phyloP scores from a whole-genome alignment of 1,140 invertebrate species.

The Temnothorax nylanderi region DNA sequence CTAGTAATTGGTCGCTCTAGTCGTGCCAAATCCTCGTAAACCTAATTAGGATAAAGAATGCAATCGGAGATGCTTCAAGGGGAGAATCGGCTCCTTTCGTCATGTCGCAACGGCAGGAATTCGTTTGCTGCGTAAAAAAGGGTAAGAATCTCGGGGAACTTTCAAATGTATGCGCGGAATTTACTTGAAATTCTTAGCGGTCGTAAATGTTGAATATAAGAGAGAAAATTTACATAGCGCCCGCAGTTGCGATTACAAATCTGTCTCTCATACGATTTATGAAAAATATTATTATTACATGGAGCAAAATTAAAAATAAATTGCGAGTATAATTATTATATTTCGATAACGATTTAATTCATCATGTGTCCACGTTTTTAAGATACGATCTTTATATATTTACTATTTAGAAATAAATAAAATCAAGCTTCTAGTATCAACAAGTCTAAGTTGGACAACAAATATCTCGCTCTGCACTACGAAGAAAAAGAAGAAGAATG shows the following conservation, averaged over 20 bases:
- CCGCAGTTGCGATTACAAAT: background rate
- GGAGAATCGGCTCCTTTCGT: constrained; percentile 41
- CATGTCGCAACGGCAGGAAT: background rate
- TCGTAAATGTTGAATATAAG: background rate
- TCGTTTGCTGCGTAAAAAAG: background rate
- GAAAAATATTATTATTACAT: background rate
- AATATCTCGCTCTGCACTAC: too few relatives aligned
- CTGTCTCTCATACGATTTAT: background rate
- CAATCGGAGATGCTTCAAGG: constrained; percentile 72
- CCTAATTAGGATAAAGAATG: constrained; percentile 82
- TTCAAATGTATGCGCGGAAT: background rate
- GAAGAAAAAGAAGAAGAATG: too few relatives aligned
- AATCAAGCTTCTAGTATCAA: background rate
- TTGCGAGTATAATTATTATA: background rate
- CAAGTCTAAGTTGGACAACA: too few relatives aligned
- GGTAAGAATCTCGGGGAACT: constrained; percentile 32
- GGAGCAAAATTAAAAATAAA: background rate
- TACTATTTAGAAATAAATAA: background rate
- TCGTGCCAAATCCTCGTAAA: constrained; percentile 76
- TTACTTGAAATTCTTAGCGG: background rate
- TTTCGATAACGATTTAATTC: background rate
- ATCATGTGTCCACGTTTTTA: background rate
- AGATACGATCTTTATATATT: background rate
- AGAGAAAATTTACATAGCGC: background rate
- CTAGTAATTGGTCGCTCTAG: constrained; percentile 82